Evolutionary conservation across 1,140 invertebrate genomes (phyloP).

Genomic region (Carcinoscorpius rotundicauda): DNA sequence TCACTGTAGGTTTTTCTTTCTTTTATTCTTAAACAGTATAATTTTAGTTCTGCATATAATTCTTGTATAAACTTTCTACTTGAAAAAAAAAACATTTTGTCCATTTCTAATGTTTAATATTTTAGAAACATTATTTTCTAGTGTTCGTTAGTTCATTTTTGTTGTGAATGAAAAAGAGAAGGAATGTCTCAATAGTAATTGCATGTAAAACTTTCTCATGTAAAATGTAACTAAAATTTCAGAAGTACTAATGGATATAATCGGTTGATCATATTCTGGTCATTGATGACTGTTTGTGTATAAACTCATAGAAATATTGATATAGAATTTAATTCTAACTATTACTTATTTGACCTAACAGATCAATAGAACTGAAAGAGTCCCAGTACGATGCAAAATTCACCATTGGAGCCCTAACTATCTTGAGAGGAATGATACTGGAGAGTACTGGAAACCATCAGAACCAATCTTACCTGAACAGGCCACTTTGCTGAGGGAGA

Average conservation of each 20-base stretch:
- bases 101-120: too few relatives aligned
- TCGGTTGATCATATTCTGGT: neutral
- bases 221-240: too few relatives aligned
- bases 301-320: neutral
- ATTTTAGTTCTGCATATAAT: neutral
- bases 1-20: constrained; percentile 46
- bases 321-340: neutral
- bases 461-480: constrained; percentile 16
- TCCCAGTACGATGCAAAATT: constrained; percentile 31
- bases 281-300: neutral
- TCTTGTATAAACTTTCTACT: neutral
- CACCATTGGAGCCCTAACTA: constrained; percentile 25
- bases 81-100: neutral
- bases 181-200: neutral
- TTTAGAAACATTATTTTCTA: too few relatives aligned
- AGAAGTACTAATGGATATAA: neutral
- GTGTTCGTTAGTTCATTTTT: too few relatives aligned
- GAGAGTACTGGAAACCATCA: neutral
- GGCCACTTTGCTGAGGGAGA: constrained; percentile 9
- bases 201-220: neutral
- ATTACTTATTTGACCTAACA: neutral
- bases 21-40: constrained; percentile 1
- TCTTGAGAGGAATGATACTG: constrained; percentile 7
- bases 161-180: too few relatives aligned
- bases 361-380: constrained; percentile 45